These are phyloP conservation scores for Panagrolaimus sp. DNA, from an alignment of 1,140 invertebrate genomes.

Conservation along the genomic window DNA sequence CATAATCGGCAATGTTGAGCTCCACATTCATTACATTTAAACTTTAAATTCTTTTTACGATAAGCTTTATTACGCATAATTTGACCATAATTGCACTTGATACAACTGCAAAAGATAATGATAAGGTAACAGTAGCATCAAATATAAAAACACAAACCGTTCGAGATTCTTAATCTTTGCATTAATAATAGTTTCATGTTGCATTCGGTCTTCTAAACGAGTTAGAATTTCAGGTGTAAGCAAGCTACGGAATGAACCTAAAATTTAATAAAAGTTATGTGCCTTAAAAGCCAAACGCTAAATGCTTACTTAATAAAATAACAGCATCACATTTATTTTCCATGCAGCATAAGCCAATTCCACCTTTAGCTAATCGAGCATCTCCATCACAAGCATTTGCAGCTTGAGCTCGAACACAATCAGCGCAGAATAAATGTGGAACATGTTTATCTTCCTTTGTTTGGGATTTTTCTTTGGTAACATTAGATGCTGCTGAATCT, in stretches of 20 bases:
- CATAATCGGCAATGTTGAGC: background rate
- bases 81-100: constrained; percentile 12
- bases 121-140: background rate
- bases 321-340: constrained; percentile 3
- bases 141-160: background rate
- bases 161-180: constrained; percentile 16
- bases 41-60: background rate
- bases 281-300: no score
- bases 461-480: background rate
- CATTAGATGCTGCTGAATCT: background rate
- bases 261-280: no score
- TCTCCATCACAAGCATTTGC: background rate
- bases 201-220: constrained; percentile 4
- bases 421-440: background rate
- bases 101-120: background rate
- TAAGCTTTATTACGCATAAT: constrained; percentile 1
- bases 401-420: constrained; percentile 7
- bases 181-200: constrained; percentile 11
- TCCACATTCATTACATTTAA: background rate
- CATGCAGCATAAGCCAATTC: constrained; percentile 8
- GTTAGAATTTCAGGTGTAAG: background rate
- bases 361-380: constrained; percentile 4
- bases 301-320: background rate
- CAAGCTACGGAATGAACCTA: background rate
- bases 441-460: background rate